Evolutionary conservation across 2,888 invertebrate genomes (phyloP).

Genomic region (Pollenia angustigena): DNA sequence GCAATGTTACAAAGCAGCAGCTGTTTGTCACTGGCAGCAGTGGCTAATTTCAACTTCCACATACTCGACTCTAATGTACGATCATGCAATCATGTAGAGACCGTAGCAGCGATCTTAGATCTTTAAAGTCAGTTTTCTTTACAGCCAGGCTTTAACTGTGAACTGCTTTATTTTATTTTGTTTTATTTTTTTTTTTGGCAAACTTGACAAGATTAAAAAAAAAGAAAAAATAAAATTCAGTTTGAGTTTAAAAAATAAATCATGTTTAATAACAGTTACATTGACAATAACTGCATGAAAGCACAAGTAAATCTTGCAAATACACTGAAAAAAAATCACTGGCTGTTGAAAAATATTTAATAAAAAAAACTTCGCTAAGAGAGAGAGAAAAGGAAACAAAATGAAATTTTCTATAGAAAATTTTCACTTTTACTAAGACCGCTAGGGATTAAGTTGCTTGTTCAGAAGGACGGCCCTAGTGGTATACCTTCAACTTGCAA

Average conservation of each 20-base stretch:
- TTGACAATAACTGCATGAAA: slow-evolving; percentile 11
- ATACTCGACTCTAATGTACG: slow-evolving; percentile 3
- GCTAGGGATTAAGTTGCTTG: no score
- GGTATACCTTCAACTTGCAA: no score
- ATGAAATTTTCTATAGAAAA: not conserved
- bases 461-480: no score
- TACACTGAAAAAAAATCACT: slow-evolving; percentile 32
- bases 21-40: slow-evolving; percentile 43
- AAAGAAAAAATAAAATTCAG: not conserved
- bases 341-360: not conserved
- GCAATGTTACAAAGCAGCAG: slow-evolving; percentile 19
- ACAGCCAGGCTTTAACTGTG: slow-evolving; percentile 1
- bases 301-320: not conserved
- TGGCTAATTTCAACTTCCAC: slow-evolving; percentile 49
- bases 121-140: slow-evolving; percentile 4
- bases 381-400: not conserved
- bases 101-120: slow-evolving; percentile 35
- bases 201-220: slow-evolving; percentile 44
- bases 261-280: slow-evolving; percentile 54
- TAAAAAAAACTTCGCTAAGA: not conserved
- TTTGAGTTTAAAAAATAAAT: slow-evolving; percentile 45
- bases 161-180: not conserved
- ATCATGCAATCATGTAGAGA: not conserved
- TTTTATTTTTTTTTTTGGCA: slow-evolving; percentile 24
- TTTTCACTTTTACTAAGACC: no score